Base-by-base conservation (phyloP, 1,140 invertebrate species). In the Pseudoatta argentina region DNA sequence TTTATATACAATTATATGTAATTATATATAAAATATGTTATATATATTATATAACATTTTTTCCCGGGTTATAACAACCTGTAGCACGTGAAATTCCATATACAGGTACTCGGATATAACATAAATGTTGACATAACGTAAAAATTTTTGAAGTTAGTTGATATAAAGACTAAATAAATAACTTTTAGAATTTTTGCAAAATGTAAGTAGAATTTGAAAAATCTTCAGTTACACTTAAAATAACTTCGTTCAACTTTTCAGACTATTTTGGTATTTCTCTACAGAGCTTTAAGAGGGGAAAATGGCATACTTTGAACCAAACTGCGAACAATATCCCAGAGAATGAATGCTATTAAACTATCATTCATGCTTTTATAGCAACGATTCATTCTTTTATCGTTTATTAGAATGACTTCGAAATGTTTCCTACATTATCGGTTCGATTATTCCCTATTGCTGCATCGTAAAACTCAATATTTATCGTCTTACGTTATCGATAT, bases 391-490 rank as follows among this genome's bases (percentile, higher is more conserved):
- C 44, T 30, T 34, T 30, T 53, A 69, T 27, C 48, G 21, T 30
- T 81, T 81, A 55, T 55, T 55, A 34, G 30, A 69, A n/a, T 4
- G n/a, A 53, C 16, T 30, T 24, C n/a, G 14, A 39, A 79, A 81
- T 55, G 27, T 57, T 55, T 39, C 48, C 30, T 66, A 14, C 1
- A 16, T 79, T 59, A 48, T 67, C 27, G 30, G 55, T 34, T 66
- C 76, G 44, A 66, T 21, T 18, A 53, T 53, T 30, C 7, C 3
- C 16, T 34, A 51, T 78, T 53, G 27, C 39, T 8, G 16, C 14
- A 66, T 51, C 16, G 10, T 64, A 12, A 78, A 69, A 69, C 63
- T 57, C 48, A 63, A 79, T 79, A 55, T 79, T 67, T 67, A 67
- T 39, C 0, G 6, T 18, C 14, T 53, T n/a, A 24, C 5, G 4